phyloP scores from a whole-genome alignment of 2,113 vertebrate species.

The Sapajus apella region DNA sequence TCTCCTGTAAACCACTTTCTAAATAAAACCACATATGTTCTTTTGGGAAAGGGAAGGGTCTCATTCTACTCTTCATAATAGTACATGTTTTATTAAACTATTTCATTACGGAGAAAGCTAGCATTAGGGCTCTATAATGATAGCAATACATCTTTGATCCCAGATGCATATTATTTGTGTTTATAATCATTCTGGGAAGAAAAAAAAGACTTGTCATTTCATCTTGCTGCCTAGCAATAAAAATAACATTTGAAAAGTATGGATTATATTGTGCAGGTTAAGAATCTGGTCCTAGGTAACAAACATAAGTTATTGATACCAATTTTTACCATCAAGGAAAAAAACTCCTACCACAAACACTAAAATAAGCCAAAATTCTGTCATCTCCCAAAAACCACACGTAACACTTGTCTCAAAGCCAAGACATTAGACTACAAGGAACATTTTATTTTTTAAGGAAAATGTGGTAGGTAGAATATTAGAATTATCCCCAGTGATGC shows the following conservation, averaged over 20 bases:
- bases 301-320: not conserved
- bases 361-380: not conserved
- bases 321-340: not conserved
- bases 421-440: not conserved
- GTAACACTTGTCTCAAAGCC: not conserved
- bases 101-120: not conserved
- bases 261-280: not conserved
- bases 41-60: not conserved
- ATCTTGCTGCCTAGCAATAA: not conserved
- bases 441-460: not conserved
- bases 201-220: not conserved
- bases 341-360: not conserved
- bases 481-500: not conserved
- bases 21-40: not conserved
- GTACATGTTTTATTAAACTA: not conserved
- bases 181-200: not conserved
- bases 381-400: not conserved
- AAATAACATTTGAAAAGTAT: not conserved
- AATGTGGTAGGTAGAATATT: not conserved
- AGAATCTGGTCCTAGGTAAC: not conserved
- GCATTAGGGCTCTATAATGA: not conserved
- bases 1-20: not conserved
- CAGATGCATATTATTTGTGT: not conserved
- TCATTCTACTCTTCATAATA: not conserved
- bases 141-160: not conserved